Percentiles rank a stretch among this genome's conserved stretches.
phyloP scores from a whole-genome alignment of 2,113 vertebrate species.

The Dasyornis broadbenti region DNA sequence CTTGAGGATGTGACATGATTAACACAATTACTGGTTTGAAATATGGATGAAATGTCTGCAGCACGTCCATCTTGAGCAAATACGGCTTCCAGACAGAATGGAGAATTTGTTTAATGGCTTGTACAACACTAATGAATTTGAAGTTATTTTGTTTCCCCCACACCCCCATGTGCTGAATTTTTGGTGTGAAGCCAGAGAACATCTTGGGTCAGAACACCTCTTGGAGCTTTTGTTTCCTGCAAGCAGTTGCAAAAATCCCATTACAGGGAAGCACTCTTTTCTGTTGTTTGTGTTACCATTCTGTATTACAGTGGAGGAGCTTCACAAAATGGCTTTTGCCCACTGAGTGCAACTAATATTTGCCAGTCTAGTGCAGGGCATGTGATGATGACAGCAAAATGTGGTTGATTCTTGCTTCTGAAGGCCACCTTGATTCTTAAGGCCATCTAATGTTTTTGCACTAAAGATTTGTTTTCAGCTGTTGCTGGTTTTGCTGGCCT shows the following conservation, averaged over 20 bases:
- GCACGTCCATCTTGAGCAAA: background rate
- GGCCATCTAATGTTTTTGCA: background rate
- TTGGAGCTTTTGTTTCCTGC: background rate
- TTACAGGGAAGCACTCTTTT: background rate
- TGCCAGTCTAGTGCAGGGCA: background rate
- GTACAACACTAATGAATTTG: background rate
- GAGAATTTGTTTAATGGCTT: background rate
- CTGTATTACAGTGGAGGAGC: background rate
- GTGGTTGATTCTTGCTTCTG: no score
- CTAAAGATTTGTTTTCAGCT: background rate
- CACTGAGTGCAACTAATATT: background rate
- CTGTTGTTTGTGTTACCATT: background rate
- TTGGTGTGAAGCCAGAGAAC: background rate
- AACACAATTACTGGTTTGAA: background rate
- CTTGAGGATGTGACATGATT: background rate
- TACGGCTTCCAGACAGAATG: background rate
- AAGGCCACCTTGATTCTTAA: background rate
- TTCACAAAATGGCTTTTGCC: background rate
- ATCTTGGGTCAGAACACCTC: background rate
- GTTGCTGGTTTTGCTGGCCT: background rate
- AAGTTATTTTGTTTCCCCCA: rapidly evolving
- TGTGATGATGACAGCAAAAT: background rate
- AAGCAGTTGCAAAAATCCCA: background rate
- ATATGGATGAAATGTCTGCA: background rate
- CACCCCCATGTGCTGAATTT: background rate